Conservation (phyloP, 1,140 invertebrate species). For the Cylas formicarius region DNA sequence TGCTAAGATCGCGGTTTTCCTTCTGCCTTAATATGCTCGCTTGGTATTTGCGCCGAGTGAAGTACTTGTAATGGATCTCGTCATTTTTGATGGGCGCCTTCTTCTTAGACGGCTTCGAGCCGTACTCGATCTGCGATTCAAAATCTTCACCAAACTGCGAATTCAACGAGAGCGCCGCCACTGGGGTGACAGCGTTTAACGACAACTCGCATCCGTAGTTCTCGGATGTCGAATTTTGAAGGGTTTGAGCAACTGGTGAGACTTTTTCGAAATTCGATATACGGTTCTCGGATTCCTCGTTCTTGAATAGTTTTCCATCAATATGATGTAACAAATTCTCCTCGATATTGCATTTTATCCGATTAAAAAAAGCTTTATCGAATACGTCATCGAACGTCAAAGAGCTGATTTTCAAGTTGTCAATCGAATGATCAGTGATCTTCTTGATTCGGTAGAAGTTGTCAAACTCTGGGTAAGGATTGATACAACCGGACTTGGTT, state of each 20-base stretch:
- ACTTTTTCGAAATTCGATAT: conserved; percentile 40
- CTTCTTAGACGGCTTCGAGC: conserved; percentile 39
- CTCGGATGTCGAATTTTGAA: conserved; percentile 26
- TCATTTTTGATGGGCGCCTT: conserved; percentile 31
- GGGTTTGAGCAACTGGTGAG: conserved; percentile 23
- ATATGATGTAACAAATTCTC: conserved; percentile 57
- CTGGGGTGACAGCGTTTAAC: conserved; percentile 46
- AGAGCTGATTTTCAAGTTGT: conserved; percentile 40
- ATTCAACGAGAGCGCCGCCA: conserved; percentile 35
- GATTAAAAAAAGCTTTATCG: conserved; percentile 52
- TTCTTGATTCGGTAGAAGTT: conserved; percentile 38
- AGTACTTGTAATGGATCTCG: conserved; percentile 40
- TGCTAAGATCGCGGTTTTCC: conserved; percentile 57
- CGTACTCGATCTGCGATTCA: conserved; percentile 40
- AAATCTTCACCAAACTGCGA: conserved; percentile 38
- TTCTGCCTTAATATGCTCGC: conserved; percentile 39
- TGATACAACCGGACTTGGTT: conserved; percentile 24
- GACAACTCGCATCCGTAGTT: conserved; percentile 44
- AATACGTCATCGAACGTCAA: conserved; percentile 43
- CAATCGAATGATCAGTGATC: conserved; percentile 42
- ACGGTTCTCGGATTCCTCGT: conserved; percentile 33
- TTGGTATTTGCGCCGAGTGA: conserved; percentile 39
- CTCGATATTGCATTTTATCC: conserved; percentile 54
- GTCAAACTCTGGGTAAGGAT: conserved; percentile 39
- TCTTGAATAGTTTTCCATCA: conserved; percentile 52